Percentiles rank a stretch among this genome's conserved stretches.
Evolutionary conservation across 2,797 vertebrate genomes (phyloP).

Genomic region (Neoniphon sammara): DNA sequence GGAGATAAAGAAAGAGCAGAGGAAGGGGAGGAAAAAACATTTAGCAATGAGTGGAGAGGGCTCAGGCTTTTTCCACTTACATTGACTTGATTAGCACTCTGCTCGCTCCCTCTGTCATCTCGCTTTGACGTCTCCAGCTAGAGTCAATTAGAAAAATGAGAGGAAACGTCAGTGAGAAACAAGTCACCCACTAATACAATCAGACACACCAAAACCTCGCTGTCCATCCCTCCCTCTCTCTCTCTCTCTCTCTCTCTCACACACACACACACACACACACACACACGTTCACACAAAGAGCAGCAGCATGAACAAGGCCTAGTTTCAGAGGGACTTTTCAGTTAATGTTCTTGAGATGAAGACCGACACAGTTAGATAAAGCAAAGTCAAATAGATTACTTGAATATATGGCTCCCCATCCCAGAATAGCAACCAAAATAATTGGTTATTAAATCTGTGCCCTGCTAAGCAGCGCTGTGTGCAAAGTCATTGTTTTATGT

Average conservation of each 20-base stretch:
- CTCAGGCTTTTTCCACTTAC: conserved; percentile 50
- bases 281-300: conserved; percentile 13
- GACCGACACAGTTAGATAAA: conserved; percentile 15
- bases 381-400: conserved; percentile 34
- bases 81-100: conserved; percentile 73
- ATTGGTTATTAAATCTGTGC: conserved; percentile 20
- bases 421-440: conserved; percentile 29
- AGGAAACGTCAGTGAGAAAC: conserved; percentile 74
- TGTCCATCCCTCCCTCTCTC: conserved; percentile 13
- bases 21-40: conserved; percentile 27
- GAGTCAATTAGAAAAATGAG: conserved; percentile 80
- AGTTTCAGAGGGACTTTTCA: conserved; percentile 15
- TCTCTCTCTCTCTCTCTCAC: background rate
- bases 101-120: conserved; percentile 74
- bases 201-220: conserved; percentile 57
- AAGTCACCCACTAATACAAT: conserved; percentile 68
- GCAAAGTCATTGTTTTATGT: conserved; percentile 16
- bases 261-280: background rate
- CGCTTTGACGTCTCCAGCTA: conserved; percentile 70
- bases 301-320: background rate
- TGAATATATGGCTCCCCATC: conserved; percentile 16
- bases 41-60: conserved; percentile 14
- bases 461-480: background rate
- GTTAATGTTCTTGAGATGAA: conserved; percentile 8
- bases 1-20: conserved; percentile 3